A percentile compares a stretch with the other conserved stretches of the same genome.
Conservation (phyloP, 1,140 invertebrate genomes). For the Drosophila dunni region DNA sequence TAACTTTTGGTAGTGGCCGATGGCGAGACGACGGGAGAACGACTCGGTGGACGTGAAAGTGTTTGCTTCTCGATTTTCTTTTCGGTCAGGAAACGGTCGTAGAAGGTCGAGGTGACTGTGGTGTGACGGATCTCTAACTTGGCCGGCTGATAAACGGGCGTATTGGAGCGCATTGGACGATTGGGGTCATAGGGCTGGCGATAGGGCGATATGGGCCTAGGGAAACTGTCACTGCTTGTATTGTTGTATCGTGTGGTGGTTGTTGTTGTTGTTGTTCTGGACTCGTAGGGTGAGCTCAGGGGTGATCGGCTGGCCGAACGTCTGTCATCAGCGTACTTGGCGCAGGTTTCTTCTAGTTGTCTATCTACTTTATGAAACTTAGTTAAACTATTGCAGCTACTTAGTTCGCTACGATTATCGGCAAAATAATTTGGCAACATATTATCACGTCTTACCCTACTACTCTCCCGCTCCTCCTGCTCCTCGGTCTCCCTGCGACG, state of each 20-base stretch:
- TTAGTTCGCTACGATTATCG: conserved; percentile 79
- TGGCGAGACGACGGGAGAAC: conserved; percentile 71
- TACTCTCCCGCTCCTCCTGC: conserved; percentile 75
- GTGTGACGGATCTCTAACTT: conserved; percentile 83
- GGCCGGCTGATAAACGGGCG: conserved; percentile 72
- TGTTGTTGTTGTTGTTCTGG: conserved; percentile 52
- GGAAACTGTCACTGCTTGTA: conserved; percentile 46
- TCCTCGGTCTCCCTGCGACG: conserved; percentile 73
- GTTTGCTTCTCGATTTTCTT: conserved; percentile 78
- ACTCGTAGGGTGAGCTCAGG: conserved; percentile 71
- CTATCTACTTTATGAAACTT: conserved; percentile 85
- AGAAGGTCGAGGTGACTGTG: conserved; percentile 83
- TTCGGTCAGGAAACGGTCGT: conserved; percentile 81
- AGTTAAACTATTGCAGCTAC: conserved; percentile 83
- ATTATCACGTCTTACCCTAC: conserved; percentile 84
- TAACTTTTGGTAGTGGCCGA: conserved; percentile 71
- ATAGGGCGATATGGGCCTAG: conserved; percentile 69
- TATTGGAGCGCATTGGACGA: conserved; percentile 38
- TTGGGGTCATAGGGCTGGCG: conserved; percentile 70
- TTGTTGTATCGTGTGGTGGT: conserved; percentile 46
- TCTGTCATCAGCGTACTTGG: conserved; percentile 77
- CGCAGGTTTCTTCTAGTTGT: conserved; percentile 82
- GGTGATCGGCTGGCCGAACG: conserved; percentile 75
- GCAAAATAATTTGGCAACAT: conserved; percentile 83
- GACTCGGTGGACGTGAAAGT: conserved; percentile 63